Conservation (phyloP, 2,888 invertebrate species). For the Yponomeuta sedellus region DNA sequence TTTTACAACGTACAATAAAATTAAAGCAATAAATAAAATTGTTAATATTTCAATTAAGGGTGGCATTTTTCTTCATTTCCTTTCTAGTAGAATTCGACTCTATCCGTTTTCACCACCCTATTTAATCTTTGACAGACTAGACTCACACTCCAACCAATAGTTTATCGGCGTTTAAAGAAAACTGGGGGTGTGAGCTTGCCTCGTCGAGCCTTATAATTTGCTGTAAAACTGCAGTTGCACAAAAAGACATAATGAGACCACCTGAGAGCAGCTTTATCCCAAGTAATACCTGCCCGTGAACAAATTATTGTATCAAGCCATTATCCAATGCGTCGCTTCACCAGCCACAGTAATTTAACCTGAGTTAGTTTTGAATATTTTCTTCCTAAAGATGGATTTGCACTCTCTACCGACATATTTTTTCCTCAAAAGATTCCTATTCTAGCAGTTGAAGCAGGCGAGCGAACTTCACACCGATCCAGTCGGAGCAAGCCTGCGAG, state of each 20-base stretch:
- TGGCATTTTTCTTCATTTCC: background rate
- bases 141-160: slow-evolving; percentile 26
- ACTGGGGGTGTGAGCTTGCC: slow-evolving; percentile 8
- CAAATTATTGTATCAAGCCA: slow-evolving; percentile 43
- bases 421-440: background rate
- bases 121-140: slow-evolving; percentile 9
- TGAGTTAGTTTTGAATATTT: background rate
- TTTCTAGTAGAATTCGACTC: background rate
- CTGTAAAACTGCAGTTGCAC: slow-evolving; percentile 20
- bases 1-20: no score
- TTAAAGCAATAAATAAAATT: no score
- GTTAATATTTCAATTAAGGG: no score
- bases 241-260: slow-evolving; percentile 61
- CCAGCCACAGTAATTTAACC: background rate
- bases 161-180: slow-evolving; percentile 38
- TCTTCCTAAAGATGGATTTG: background rate
- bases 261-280: slow-evolving; percentile 37
- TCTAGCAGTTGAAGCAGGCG: background rate
- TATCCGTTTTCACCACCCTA: background rate
- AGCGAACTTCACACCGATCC: background rate
- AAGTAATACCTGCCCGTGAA: slow-evolving; percentile 35
- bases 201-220: slow-evolving; percentile 7
- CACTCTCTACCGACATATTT: background rate
- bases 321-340: background rate
- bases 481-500: background rate